Evolutionary conservation across 1,140 invertebrate genomes (phyloP), one percentile per base, ranked within the genome.

Genomic region (Pogonomyrmex californicus): DNA sequence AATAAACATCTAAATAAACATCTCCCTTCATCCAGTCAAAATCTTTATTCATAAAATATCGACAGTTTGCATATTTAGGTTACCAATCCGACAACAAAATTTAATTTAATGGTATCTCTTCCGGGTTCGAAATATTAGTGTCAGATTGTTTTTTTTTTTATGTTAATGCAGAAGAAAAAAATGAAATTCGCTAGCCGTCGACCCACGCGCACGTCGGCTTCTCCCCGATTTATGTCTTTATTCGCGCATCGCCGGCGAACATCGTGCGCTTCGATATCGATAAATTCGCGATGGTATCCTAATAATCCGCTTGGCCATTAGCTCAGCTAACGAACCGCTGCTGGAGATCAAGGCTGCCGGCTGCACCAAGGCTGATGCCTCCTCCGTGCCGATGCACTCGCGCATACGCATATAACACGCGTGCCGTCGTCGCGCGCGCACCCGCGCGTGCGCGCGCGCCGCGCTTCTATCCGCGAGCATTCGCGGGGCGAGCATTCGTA

Each of bases 241-340:
- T n/a, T 60, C 47, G 77, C 14, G n/a, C 23, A 58, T 33, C 47
- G 36, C n/a, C 77, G n/a, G 17, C 36, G 30, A 38, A 38, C 41
- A 82, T 44, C 63, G 41, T 65, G 33, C 54, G 75, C 54, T 41
- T 70, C 65, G 56, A 70, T 66, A 87, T 56, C 56, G 58, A 83
- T 89, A 86, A 83, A 88, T 78, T 88, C 70, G 65, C 56, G 58
- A 65, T 56, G 54, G 79, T 82, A 78, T 81, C 63, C 86, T 88
- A 90, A 88, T 88, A 87, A 88, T 54, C 77, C 36, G 73, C 38
- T 71, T 54, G 30, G 79, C 68, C 68, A 86, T 90, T 87, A 86
- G 65, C 81, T 17, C 63, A 17, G 66, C 73, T 89, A 89, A 91
- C 68, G 89, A 89, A 89, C 68, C 75, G 41, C 71, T 77, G 54